Base-by-base conservation (phyloP, 2,797 vertebrate genomes). In the Carcharodon carcharias region DNA sequence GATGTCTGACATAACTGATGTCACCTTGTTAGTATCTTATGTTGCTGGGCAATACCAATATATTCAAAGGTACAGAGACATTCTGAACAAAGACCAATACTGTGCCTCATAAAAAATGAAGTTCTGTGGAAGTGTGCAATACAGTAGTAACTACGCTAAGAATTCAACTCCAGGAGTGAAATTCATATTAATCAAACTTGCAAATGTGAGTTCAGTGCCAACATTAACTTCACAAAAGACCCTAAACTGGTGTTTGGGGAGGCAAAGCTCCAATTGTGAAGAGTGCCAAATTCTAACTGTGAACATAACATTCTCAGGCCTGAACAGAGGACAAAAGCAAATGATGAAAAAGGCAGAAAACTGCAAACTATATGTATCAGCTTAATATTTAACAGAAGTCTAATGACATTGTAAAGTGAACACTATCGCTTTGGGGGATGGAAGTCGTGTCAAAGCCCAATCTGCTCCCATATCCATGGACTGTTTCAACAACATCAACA, bases 1-100 rank as follows among this genome's bases (percentile, higher is more conserved):
- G 69, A 95, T 77, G 94, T 77, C 94, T 77, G 94, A 35, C 94
- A 73, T 58, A 73, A 71, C 45, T 95, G 54, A 95, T 58, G 69
- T 77, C 94, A 95, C 50, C 50, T 95, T 95, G 45, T 95, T 71
- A 58, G 50, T 45, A 12, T 54, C 69, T 95, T 95, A 54, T 71
- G 65, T 71, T 95, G 93, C 65, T 18, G 50, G 65, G 45, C 69
- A 31, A 95, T 95, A 73, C 50, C 94, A 95, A 95, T 8, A 54
- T 77, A 77, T 35, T 54, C 40, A 12, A 95, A 71, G 26, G 21
- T 95, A 35, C 14, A 45, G n/a, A 67, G 61, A 54, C 28, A 95
- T 56, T 95, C 50, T 95, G 45, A 95, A 50, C 67, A 71, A 54
- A 95, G 67, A 95, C 45, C 67, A 31, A 26, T 54, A 23, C 8